These are phyloP conservation scores for Conus betulinus DNA, from an alignment of 1,140 invertebrate species.

Conservation along the genomic window DNA sequence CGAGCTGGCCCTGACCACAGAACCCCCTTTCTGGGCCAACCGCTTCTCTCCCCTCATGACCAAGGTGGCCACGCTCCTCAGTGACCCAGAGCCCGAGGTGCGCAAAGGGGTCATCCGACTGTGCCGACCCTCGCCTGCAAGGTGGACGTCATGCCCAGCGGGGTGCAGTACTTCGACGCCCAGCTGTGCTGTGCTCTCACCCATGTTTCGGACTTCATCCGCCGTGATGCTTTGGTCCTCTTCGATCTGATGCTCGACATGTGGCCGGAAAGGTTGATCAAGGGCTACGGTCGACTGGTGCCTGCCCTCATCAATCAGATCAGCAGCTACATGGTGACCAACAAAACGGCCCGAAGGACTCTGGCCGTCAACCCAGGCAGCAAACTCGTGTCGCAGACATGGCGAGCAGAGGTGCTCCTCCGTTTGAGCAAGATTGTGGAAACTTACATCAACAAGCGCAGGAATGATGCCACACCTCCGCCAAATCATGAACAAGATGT, in stretches of 20 bases:
- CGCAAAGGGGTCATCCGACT: conserved; percentile 11
- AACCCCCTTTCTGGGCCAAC: not conserved
- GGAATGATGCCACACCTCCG: not conserved
- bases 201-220: conserved; percentile 9
- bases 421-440: conserved; percentile 17
- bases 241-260: conserved; percentile 19
- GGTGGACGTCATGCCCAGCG: not conserved
- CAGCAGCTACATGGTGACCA: not conserved
- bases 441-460: not conserved
- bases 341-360: not conserved
- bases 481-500: not conserved
- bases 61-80: conserved; percentile 1
- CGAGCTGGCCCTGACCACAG: not conserved
- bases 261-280: not conserved
- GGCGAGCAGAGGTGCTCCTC: conserved; percentile 12
- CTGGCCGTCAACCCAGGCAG: conserved; percentile 15
- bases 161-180: not conserved
- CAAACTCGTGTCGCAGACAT: not conserved
- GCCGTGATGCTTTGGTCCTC: not conserved
- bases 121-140: not conserved
- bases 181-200: conserved; percentile 19
- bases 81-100: conserved; percentile 13
- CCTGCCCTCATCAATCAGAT: conserved; percentile 17
- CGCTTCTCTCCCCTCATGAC: not conserved
- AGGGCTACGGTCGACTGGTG: not conserved